Evolutionary conservation across 2,888 invertebrate genomes (phyloP).

Genomic region (Cheilosia urbana): DNA sequence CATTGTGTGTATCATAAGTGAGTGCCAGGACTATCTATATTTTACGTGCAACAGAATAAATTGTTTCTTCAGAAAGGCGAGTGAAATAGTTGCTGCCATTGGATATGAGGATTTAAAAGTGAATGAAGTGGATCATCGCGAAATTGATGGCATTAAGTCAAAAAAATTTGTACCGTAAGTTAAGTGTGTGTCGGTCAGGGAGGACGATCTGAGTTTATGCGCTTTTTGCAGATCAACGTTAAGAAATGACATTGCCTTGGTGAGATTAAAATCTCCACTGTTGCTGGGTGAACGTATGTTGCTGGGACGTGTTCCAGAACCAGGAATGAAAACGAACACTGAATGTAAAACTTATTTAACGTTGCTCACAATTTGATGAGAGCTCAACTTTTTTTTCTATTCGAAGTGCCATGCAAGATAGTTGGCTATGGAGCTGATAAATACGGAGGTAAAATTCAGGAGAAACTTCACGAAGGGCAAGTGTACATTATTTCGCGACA

Average conservation of each 20-base stretch:
- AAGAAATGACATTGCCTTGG: conserved; percentile 81
- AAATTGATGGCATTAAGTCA: conserved; percentile 78
- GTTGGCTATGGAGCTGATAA: conserved; percentile 82
- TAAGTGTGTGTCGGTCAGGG: neutral
- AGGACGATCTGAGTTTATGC: conserved; percentile 12
- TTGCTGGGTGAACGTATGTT: neutral
- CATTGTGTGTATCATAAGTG: conserved; percentile 82
- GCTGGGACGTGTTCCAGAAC: conserved; percentile 77
- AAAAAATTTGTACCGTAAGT: conserved; percentile 81
- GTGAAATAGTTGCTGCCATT: conserved; percentile 78
- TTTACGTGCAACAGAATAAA: conserved; percentile 1
- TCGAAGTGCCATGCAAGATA: conserved; percentile 80
- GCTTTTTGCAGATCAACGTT: conserved; percentile 78
- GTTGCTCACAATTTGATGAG: neutral
- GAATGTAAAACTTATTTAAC: conserved; percentile 76
- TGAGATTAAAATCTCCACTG: conserved; percentile 75
- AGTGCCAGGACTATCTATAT: conserved; percentile 36
- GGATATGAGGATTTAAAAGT: conserved; percentile 79
- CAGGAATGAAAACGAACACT: conserved; percentile 77
- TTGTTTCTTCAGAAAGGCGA: conserved; percentile 77
- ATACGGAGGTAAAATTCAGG: conserved; percentile 80
- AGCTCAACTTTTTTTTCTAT: neutral
- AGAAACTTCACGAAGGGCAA: conserved; percentile 79
- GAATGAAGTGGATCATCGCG: conserved; percentile 74
- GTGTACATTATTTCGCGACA: conserved; percentile 79